These are phyloP conservation scores for Cylindroiulus punctatus DNA, from an alignment of 2,888 invertebrate species.

Conservation along the genomic window DNA sequence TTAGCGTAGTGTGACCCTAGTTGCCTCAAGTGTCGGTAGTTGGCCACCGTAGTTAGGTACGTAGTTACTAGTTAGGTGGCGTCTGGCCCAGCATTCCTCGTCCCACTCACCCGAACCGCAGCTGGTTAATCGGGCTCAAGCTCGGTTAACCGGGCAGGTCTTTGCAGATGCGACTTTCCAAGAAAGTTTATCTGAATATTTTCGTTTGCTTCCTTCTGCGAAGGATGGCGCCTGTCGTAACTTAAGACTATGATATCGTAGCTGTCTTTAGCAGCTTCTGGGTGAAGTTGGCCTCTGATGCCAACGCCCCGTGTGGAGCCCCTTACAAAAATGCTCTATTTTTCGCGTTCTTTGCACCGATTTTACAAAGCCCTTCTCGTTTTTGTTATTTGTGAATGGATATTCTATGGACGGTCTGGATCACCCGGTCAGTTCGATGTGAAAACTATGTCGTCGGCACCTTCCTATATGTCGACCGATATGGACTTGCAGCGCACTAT, in stretches of 20 bases:
- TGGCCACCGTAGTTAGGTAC: too few species aligned
- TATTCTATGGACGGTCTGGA: neutral
- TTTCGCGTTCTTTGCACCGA: constrained; percentile 25
- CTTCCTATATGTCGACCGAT: neutral
- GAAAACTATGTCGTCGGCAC: constrained; percentile 3
- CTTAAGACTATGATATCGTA: neutral
- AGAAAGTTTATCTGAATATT: constrained; percentile 50
- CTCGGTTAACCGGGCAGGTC: constrained; percentile 14
- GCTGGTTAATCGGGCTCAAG: neutral
- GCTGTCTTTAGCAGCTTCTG: constrained; percentile 26
- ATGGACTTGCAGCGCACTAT: constrained; percentile 33
- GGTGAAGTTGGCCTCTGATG: neutral
- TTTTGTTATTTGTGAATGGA: neutral
- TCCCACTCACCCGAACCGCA: neutral
- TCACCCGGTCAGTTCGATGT: neutral
- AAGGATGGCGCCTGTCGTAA: constrained; percentile 44
- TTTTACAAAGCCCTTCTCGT: constrained; percentile 2
- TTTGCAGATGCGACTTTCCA: constrained; percentile 52
- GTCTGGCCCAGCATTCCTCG: constrained; percentile 8
- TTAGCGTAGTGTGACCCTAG: neutral
- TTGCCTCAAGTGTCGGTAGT: neutral
- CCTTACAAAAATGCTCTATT: constrained; percentile 2
- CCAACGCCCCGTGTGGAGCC: neutral
- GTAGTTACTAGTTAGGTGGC: neutral
- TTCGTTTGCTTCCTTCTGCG: constrained; percentile 51